Percentiles rank a stretch among this genome's conserved stretches.
phyloP scores from a whole-genome alignment of 2,113 vertebrate species.

The Okapia johnstoni region DNA sequence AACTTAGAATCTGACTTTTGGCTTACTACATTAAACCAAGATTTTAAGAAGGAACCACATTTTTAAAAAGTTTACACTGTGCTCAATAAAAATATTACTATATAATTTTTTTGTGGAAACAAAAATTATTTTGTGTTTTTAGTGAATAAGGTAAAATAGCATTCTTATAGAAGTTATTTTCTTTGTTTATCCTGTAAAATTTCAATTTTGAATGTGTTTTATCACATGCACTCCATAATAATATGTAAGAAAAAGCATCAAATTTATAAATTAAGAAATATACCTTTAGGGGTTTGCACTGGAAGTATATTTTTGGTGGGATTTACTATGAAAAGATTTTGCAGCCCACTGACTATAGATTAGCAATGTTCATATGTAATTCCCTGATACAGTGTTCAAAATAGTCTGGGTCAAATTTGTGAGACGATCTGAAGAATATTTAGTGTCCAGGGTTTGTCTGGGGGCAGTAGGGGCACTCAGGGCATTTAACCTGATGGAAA shows the following conservation, averaged over 20 bases:
- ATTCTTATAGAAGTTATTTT: neutral
- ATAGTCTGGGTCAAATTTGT: neutral
- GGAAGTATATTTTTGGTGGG: neutral
- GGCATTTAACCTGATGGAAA: neutral
- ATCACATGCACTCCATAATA: neutral
- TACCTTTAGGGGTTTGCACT: neutral
- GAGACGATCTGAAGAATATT: neutral
- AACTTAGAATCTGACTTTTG: neutral
- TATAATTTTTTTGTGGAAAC: neutral
- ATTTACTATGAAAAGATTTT: neutral
- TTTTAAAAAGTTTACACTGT: neutral
- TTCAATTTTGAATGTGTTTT: neutral
- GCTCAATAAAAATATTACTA: neutral
- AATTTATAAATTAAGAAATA: neutral
- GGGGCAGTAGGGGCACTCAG: neutral
- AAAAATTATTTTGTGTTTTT: neutral
- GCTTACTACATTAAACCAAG: neutral
- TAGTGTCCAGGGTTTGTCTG: neutral
- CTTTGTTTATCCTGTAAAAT: neutral
- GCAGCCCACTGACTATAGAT: neutral
- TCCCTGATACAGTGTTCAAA: neutral
- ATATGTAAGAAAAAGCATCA: neutral
- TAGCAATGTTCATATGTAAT: neutral
- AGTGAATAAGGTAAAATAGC: neutral
- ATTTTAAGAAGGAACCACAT: neutral